Evolutionary conservation across 2,888 invertebrate genomes (phyloP), one percentile per base, ranked within the genome.

Genomic region (Argyresthia goedartella): DNA sequence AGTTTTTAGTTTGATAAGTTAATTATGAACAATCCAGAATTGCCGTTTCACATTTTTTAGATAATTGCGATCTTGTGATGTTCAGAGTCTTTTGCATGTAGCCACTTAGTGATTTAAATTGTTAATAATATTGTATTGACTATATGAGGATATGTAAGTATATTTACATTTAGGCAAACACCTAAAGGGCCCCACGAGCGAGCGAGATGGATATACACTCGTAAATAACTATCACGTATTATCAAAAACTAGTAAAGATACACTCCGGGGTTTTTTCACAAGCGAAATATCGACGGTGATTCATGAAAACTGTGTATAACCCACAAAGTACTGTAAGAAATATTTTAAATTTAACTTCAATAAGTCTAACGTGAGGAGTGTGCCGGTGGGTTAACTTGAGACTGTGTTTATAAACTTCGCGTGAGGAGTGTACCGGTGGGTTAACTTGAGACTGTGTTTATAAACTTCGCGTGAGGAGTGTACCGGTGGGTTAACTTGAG

Each of bases 81-180:
- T 76, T 79, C 63, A 77, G 76, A 81, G 77, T 69, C 73, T 71
- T 65, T 68, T 63, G 64, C 81, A 76, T 71, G 73, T 81, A 81
- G 78, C 48, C 6, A 25, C 63, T 65, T 84, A 82, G 81, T 36
- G 14, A 52, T 75, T 79, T 71, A 4, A 25, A 25, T 25, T 63
- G 72, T 81, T 82, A 82, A 81, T 84, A 73, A 77, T 62, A 75
- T 69, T 69, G 70, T 79, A 75, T 68, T 69, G 73, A 72, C 69
- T 71, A 70, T 73, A 76, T 66, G 72, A 66, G n/a, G 65, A 68
- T 64, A 80, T 79, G 74, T 55, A 60, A 76, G 78, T 76, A 75
- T 71, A 73, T 81, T 76, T 75, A 44, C 79, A 80, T 72, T 64
- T 81, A 80, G 73, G 76, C 81, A 82, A 81, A 73, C 58, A 72